Evolutionary conservation across 2,888 invertebrate species (phyloP), one percentile per base, ranked within the genome.

Genomic region (Blera fallax): DNA sequence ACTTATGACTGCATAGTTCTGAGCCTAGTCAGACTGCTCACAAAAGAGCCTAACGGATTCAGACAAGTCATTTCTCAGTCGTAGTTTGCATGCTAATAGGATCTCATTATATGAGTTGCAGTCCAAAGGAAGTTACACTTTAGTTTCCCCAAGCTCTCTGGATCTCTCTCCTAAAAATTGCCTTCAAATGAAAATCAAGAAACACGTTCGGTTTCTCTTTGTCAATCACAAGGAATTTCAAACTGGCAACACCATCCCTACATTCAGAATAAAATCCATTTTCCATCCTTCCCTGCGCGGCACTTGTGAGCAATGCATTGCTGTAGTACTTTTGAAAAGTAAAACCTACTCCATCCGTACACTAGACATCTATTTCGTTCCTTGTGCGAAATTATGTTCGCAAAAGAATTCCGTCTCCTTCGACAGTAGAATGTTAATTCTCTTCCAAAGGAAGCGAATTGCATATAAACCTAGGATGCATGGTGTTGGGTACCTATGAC

Each of bases 311-410:
- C 6, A 10, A 1, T 2, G 34, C 43, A 32, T 14, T 40, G 40
- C 14, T 14, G 40, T 40, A 40, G 40, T 40, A n/a, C 24, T 29
- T 40, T 52, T 10, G n/a, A 48, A 72, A 50, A 60, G 24, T 21
- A 14, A 58, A 48, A 43, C 34, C 45, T 32, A n/a, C n/a, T 7
- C 8, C 8, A 21, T 11, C 16, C n/a, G 24, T 24, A 40, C 29
- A 52, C 29, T 32, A 16, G 16, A 18, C 6, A 21, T 48, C 6
- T 10, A 10, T 3, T 24, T 27, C 24, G 16, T 27, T 32, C 37
- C n/a, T 48, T 77, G 40, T 58, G 37, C 34, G 16, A 70, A 62
- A 21, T 70, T 62, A 34, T 70, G 34, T 64, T 52, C 32, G 7
- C 27, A 54, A 24, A 52, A 32, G 54, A 70, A 70, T 70, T 70